Conservation (phyloP, 2,797 vertebrate species). For the Malacoraja senta region DNA sequence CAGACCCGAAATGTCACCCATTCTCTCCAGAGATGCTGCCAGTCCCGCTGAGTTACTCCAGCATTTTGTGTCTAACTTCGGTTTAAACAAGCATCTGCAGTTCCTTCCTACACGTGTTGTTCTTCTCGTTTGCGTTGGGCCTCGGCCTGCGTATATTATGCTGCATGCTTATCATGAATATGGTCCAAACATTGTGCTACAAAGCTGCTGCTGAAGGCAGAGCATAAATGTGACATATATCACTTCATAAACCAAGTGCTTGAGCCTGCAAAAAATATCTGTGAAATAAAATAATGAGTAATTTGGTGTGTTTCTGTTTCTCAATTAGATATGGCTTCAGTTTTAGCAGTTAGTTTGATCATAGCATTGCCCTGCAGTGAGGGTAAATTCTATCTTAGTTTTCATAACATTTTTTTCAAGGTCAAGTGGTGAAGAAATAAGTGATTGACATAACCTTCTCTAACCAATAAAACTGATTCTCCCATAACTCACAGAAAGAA, state of each 20-base stretch:
- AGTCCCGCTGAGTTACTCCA: too few species aligned
- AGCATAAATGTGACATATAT: background rate
- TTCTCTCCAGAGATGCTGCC: too few species aligned
- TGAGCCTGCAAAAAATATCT: background rate
- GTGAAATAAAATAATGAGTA: background rate
- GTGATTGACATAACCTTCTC: background rate
- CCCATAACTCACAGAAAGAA: background rate
- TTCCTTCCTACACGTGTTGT: too few species aligned
- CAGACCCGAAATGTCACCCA: too few species aligned
- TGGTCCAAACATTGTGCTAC: background rate
- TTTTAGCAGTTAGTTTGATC: background rate
- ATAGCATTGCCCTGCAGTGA: background rate
- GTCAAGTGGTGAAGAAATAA: background rate
- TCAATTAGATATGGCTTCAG: background rate
- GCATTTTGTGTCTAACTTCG: too few species aligned
- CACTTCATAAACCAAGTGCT: background rate
- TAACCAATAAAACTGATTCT: background rate
- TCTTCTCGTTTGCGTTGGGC: too few species aligned
- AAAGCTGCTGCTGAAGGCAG: background rate
- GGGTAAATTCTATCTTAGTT: conserved; percentile 3
- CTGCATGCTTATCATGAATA: background rate
- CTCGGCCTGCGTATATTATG: too few species aligned
- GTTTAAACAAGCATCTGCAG: too few species aligned
- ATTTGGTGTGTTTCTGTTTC: background rate
- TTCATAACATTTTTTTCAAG: background rate